Percentiles rank a stretch among this genome's conserved stretches.
These are phyloP conservation scores for Falco rusticolus DNA, from an alignment of 2,797 vertebrate species.

Conservation along the genomic window DNA sequence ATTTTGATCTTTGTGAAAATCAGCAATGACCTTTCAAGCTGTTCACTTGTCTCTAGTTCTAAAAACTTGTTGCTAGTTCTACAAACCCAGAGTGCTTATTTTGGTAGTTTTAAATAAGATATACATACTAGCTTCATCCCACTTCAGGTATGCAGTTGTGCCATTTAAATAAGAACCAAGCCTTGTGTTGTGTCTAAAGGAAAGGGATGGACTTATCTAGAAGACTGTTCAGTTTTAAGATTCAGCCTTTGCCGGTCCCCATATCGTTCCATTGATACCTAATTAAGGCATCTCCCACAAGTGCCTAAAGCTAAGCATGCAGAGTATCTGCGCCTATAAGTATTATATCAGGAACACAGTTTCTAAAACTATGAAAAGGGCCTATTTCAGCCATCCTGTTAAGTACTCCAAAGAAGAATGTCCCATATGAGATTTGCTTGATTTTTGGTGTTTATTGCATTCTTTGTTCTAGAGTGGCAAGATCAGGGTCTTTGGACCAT, in stretches of 20 bases:
- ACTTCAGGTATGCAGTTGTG: background rate
- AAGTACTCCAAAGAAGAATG: background rate
- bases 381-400: background rate
- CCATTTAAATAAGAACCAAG: background rate
- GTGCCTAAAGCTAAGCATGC: background rate
- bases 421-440: background rate
- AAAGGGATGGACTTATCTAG: background rate
- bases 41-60: background rate
- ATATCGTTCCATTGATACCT: background rate
- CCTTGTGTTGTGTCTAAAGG: background rate
- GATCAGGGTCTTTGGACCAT: background rate
- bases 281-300: background rate
- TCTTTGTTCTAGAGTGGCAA: background rate
- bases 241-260: background rate
- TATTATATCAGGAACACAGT: background rate
- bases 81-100: background rate
- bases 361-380: background rate
- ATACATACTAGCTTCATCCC: background rate
- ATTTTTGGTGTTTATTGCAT: background rate
- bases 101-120: background rate
- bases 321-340: background rate
- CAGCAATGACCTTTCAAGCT: background rate
- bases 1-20: background rate
- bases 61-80: background rate
- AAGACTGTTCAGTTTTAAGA: background rate